Evolutionary conservation across 1,140 invertebrate species (phyloP), one percentile per base, ranked within the genome.

Genomic region (Zaprionus inermis): DNA sequence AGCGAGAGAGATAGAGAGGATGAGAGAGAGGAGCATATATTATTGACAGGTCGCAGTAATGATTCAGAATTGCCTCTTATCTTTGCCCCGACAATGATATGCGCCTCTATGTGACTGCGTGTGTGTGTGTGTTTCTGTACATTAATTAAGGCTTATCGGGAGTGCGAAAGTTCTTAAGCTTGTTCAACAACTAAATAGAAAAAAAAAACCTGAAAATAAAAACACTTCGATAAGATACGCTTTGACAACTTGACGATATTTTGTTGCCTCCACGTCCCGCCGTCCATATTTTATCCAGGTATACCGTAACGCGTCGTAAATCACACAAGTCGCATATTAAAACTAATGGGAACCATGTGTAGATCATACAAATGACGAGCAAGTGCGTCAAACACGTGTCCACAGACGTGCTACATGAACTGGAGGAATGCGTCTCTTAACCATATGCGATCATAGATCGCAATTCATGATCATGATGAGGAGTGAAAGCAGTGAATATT

Each of bases 381-480:
- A 61, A 73, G 56, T 78, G 76, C 82, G 82, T 88, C 79, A 88
- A 34, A 56, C 80, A 18, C 11, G 32, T 24, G 49, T 52, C 51
- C 59, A 38, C 5, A 28, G 24, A 28, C 36, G 52, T 30, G n/a
- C 18, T 59, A 61, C 49, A 58, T 28, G 41, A 52, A 67, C 83
- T 79, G 83, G 81, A 82, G 76, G 70, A 88, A 88, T 78, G 69
- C 51, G 52, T 22, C 36, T 66, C 59, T 63, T 65, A 57, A 60
- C 64, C 78, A 78, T 38, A 9, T 66, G 41, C 44, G 41, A 41
- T 44, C 28, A n/a, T 36, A 41, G 46, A 46, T 51, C 49, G 55
- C 49, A 38, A 54, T 65, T 49, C 28, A 28, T 76, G 28, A 41
- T 56, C 32, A 16, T 30, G 20, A 54, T 41, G 12, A 56, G 55